Base-by-base conservation (phyloP, 2,888 invertebrate species). In the Hemicrepidius hirtus region DNA sequence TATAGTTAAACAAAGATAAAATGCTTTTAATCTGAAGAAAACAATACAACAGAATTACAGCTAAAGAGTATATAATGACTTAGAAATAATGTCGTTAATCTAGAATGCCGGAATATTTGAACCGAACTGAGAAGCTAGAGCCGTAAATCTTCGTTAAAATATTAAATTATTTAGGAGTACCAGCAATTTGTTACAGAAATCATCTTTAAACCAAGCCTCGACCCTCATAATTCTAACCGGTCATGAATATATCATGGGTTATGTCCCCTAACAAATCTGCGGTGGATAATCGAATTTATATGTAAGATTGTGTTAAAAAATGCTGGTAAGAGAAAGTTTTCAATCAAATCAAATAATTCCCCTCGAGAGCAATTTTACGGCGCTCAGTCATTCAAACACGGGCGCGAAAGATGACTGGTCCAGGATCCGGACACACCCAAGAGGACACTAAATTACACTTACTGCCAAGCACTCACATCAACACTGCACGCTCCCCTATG, bases 331-430 rank as follows among this genome's bases (percentile, higher is more conserved):
- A 83, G 85, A 85, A 85, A 86, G 85, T 88, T 88, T 88, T 88
- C 90, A 91, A 91, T 91, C 91, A 90, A 91, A 91, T 91, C 90
- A 91, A 91, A 91, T 91, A 91, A 91, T 91, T 91, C 91, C 91
- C 91, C 91, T 83, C 86, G 91, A 90, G 91, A 89, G 90, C 90
- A 90, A 91, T 91, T 91, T 90, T 89, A 89, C 90, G 89, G 88
- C 90, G 90, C 83, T 85, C 86, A 86, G 86, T 86, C 86, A 86
- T 86, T 86, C 85, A 85, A 85, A 85, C 85, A 79, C 79, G 73
- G 77, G 75, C 75, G 76, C 73, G 78, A 77, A 79, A 80, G 78
- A 79, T 79, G 79, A 79, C 80, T 79, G 79, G 80, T 79, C 80
- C 79, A 77, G 77, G 78, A 65, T 76, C 76, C 75, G 76, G 78